Conservation (phyloP, 2,113 vertebrate species). For the Poecile atricapillus region DNA sequence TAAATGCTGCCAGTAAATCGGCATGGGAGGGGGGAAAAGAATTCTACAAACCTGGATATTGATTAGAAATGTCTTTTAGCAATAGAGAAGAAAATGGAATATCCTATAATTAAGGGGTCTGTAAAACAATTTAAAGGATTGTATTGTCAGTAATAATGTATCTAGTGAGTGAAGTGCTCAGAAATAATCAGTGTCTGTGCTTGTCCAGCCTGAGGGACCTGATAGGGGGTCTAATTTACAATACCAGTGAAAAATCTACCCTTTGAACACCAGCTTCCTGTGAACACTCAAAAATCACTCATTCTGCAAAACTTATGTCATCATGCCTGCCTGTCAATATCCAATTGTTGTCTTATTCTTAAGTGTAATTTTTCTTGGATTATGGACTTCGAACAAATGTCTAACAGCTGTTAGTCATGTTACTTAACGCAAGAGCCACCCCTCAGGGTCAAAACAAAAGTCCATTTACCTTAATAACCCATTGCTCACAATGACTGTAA, state of each 20-base stretch:
- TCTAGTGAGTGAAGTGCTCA: neutral
- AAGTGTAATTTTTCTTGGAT: neutral
- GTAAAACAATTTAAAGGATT: neutral
- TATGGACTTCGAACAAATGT: neutral
- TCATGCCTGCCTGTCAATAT: neutral
- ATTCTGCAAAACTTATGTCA: neutral
- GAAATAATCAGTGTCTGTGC: neutral
- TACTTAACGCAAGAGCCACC: neutral
- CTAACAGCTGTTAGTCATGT: neutral
- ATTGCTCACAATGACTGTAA: neutral
- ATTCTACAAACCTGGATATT: neutral
- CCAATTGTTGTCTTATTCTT: neutral
- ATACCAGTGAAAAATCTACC: neutral
- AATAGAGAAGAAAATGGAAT: neutral
- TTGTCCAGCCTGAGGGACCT: neutral
- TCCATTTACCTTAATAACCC: conserved; percentile 37
- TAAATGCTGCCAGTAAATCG: neutral
- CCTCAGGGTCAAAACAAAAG: conserved; percentile 29
- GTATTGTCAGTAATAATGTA: neutral
- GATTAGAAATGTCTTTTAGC: conserved; percentile 8
- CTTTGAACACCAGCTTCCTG: neutral
- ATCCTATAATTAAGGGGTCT: conserved; percentile 16
- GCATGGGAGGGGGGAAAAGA: neutral
- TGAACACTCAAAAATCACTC: neutral
- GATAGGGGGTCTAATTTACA: neutral